Evolutionary conservation across 2,797 vertebrate genomes (phyloP).

Genomic region (Xyrichtys novacula): DNA sequence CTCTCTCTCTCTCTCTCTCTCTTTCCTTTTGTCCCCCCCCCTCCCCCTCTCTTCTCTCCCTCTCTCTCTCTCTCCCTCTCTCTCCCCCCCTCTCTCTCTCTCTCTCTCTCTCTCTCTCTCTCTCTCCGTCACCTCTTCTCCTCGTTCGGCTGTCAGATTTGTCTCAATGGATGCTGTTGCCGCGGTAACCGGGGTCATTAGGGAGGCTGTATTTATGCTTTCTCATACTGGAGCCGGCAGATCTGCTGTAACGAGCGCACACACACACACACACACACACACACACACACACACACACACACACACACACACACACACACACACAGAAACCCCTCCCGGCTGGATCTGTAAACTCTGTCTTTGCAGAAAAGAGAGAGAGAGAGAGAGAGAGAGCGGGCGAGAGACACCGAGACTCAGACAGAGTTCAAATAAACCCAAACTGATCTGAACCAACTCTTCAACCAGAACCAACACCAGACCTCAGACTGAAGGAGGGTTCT

Average conservation of each 20-base stretch:
- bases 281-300: background rate
- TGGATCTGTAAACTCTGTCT: slow-evolving; percentile 7
- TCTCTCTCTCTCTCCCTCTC: background rate
- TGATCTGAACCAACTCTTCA: too few species aligned
- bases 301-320: slow-evolving; percentile 2
- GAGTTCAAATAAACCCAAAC: too few species aligned
- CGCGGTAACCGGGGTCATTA: slow-evolving; percentile 79
- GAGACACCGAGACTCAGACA: too few species aligned
- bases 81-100: background rate
- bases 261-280: background rate
- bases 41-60: background rate
- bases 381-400: too few species aligned
- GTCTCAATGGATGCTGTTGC: slow-evolving; percentile 81
- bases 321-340: background rate
- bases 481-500: too few species aligned
- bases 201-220: slow-evolving; percentile 77
- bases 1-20: background rate
- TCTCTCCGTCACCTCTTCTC: slow-evolving; percentile 8
- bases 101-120: background rate
- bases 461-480: too few species aligned
- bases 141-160: slow-evolving; percentile 59
- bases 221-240: slow-evolving; percentile 62
- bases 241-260: slow-evolving; percentile 52
- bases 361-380: slow-evolving; percentile 1
- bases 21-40: background rate